Conservation (phyloP, 2,797 vertebrate species). For the Poecilia velifera region DNA sequence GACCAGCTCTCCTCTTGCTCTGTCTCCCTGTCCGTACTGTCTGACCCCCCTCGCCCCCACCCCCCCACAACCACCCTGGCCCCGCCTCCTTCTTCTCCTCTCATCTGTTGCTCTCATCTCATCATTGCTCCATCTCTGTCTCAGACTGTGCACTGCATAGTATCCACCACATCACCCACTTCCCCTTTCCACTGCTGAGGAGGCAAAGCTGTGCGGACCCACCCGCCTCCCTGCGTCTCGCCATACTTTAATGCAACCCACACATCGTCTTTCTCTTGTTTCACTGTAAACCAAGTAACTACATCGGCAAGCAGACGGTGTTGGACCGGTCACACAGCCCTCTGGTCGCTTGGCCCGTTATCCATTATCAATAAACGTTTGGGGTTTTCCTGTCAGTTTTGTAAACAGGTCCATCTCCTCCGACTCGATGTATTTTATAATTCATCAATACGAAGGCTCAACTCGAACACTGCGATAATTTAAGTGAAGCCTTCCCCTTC, state of each 20-base stretch:
- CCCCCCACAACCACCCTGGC: background rate
- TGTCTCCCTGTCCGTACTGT: constrained; percentile 68
- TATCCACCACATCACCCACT: constrained; percentile 79
- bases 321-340: constrained; percentile 47
- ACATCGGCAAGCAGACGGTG: constrained; percentile 44
- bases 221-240: constrained; percentile 51
- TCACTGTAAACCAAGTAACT: constrained; percentile 36
- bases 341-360: constrained; percentile 32
- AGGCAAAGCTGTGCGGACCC: constrained; percentile 65
- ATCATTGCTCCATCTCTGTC: constrained; percentile 71
- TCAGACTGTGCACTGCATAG: constrained; percentile 72
- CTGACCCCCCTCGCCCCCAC: constrained; percentile 45
- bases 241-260: constrained; percentile 53
- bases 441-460: background rate
- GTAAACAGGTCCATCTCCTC: background rate
- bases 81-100: constrained; percentile 45
- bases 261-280: constrained; percentile 48
- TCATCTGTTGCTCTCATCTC: constrained; percentile 73
- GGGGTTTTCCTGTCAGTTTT: background rate
- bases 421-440: background rate
- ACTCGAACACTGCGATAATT: constrained; percentile 10
- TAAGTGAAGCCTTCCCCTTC: constrained; percentile 29
- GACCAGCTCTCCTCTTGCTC: constrained; percentile 79
- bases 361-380: constrained; percentile 13
- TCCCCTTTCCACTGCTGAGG: constrained; percentile 79